Conservation (phyloP, 2,113 vertebrate genomes). For the Cynocephalus volans region DNA sequence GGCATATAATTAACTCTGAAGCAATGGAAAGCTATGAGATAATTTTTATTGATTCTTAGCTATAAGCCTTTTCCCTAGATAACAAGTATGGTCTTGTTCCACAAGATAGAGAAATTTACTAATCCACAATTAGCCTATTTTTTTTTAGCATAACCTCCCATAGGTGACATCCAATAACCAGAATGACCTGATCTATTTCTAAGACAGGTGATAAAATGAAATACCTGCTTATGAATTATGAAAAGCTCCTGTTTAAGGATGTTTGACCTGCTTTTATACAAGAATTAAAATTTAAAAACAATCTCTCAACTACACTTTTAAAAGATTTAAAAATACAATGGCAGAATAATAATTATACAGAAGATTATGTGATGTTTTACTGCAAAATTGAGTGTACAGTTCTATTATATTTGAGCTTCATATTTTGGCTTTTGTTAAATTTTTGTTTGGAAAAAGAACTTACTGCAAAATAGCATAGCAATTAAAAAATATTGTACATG, state of each 20-base stretch:
- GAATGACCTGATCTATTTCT: slow-evolving; percentile 12
- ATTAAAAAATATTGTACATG: neutral
- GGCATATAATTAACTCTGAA: slow-evolving; percentile 63
- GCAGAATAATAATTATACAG: slow-evolving; percentile 15
- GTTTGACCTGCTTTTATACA: slow-evolving; percentile 36
- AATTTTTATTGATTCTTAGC: slow-evolving; percentile 72
- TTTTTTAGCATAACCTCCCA: slow-evolving; percentile 33
- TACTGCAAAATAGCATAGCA: slow-evolving; percentile 22
- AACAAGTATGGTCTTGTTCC: slow-evolving; percentile 52
- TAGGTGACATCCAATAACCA: slow-evolving; percentile 4
- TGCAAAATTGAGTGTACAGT: slow-evolving; percentile 54
- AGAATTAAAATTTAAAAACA: neutral
- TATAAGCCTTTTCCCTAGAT: neutral
- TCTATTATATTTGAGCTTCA: neutral
- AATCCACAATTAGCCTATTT: slow-evolving; percentile 34
- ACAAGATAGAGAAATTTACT: neutral
- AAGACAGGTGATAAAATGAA: slow-evolving; percentile 53
- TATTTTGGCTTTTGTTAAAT: slow-evolving; percentile 17
- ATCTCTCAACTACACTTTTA: neutral
- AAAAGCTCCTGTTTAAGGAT: neutral
- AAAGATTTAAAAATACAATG: slow-evolving; percentile 51
- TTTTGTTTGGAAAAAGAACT: slow-evolving; percentile 45
- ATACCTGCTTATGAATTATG: neutral
- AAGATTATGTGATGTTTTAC: slow-evolving; percentile 33
- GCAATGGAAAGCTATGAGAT: slow-evolving; percentile 46